Conservation (phyloP, 1,140 invertebrate species). For the Parapsyche elsis region DNA sequence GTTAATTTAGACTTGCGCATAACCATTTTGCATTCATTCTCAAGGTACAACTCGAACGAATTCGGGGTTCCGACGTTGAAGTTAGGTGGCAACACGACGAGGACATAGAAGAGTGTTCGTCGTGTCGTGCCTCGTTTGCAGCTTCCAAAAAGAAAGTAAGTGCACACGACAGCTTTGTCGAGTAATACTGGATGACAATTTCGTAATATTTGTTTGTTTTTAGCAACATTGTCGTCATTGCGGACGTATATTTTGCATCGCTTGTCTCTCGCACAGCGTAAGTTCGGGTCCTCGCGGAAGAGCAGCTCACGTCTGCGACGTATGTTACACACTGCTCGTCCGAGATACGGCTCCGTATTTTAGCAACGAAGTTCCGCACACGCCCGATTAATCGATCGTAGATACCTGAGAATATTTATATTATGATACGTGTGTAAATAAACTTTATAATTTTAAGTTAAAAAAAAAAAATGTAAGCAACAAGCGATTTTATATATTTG, state of each 20-base stretch:
- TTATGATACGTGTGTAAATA: not conserved
- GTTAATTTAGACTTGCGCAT: constrained; percentile 13
- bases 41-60: constrained; percentile 94
- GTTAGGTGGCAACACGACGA: constrained; percentile 98
- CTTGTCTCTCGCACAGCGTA: constrained; percentile 86
- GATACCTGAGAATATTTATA: not conserved
- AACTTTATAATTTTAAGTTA: no score
- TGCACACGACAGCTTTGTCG: not conserved
- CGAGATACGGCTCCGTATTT: constrained; percentile 95
- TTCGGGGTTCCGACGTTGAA: constrained; percentile 91
- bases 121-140: constrained; percentile 79
- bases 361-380: constrained; percentile 85
- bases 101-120: constrained; percentile 89
- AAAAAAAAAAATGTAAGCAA: no score
- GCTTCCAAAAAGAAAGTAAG: constrained; percentile 78
- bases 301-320: constrained; percentile 91
- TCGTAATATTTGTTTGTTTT: constrained; percentile 52
- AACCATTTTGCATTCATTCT: not conserved
- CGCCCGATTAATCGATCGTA: constrained; percentile 61
- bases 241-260: constrained; percentile 92
- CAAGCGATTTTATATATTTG: no score
- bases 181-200: not conserved
- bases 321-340: constrained; percentile 96
- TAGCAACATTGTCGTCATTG: constrained; percentile 95
- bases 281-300: constrained; percentile 87